Evolutionary conservation across 2,888 invertebrate species (phyloP).

Genomic region (Eupeodes luniger): DNA sequence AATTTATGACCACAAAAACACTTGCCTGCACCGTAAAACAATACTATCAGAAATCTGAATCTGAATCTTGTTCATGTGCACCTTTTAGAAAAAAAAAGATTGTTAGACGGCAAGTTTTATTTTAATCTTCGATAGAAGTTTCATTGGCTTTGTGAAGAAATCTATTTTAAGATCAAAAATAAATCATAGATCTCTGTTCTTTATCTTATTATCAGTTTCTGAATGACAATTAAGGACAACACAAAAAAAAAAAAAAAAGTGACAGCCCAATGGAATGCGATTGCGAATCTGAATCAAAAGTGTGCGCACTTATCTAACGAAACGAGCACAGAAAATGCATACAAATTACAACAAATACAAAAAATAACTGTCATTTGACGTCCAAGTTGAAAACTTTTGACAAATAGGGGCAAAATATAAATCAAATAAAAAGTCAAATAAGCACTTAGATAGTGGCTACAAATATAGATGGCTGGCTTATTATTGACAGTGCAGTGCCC

Average conservation of each 20-base stretch:
- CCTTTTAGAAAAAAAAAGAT: neutral
- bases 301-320: slow-evolving; percentile 65
- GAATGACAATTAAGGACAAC: slow-evolving; percentile 52
- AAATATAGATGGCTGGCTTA: neutral
- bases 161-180: neutral
- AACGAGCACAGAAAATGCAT: slow-evolving; percentile 51
- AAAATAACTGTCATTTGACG: slow-evolving; percentile 68
- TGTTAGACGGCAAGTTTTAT: neutral
- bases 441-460: slow-evolving; percentile 3
- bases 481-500: neutral
- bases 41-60: slow-evolving; percentile 38
- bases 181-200: slow-evolving; percentile 41
- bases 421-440: slow-evolving; percentile 40
- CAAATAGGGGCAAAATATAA: slow-evolving; percentile 63
- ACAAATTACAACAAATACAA: slow-evolving; percentile 62
- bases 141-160: slow-evolving; percentile 29
- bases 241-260: slow-evolving; percentile 56
- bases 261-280: slow-evolving; percentile 39
- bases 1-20: slow-evolving; percentile 67
- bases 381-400: slow-evolving; percentile 62
- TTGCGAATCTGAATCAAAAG: slow-evolving; percentile 50
- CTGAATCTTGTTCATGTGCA: neutral
- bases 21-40: slow-evolving; percentile 49
- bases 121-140: slow-evolving; percentile 1
- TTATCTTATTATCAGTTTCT: slow-evolving; percentile 27